These are phyloP conservation scores for Axis porcinus DNA, from an alignment of 2,113 vertebrate species.

Conservation along the genomic window DNA sequence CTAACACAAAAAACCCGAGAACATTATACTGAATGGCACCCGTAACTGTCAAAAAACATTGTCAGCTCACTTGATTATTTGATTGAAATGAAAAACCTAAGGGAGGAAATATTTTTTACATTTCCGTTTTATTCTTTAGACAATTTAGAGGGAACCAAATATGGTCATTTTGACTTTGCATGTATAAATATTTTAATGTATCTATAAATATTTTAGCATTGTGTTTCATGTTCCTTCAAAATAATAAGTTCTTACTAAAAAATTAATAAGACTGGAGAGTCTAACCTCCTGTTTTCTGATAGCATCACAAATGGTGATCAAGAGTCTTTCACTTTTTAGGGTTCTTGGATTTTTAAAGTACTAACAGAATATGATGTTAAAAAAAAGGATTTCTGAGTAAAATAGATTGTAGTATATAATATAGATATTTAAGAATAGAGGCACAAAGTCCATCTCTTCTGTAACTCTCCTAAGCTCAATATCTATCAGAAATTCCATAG, in stretches of 20 bases:
- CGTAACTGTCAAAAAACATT: not conserved
- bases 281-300: conserved; percentile 13
- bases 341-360: not conserved
- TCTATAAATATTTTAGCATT: conserved; percentile 68
- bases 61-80: not conserved
- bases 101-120: conserved; percentile 7
- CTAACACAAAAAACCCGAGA: not conserved
- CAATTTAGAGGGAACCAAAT: not conserved
- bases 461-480: not conserved
- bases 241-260: conserved; percentile 63
- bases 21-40: not conserved
- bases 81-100: not conserved
- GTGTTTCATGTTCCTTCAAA: conserved; percentile 51
- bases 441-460: not conserved
- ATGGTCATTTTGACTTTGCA: conserved; percentile 22
- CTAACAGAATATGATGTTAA: not conserved
- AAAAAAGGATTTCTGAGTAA: not conserved
- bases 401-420: not conserved
- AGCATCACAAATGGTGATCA: not conserved
- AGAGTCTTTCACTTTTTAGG: conserved; percentile 27
- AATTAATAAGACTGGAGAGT: conserved; percentile 49
- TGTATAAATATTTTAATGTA: conserved; percentile 63
- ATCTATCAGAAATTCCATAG: not conserved
- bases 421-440: not conserved
- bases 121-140: conserved; percentile 8